Evolutionary conservation across 2,113 vertebrate species (phyloP).

Genomic region (Pogona vitticeps): DNA sequence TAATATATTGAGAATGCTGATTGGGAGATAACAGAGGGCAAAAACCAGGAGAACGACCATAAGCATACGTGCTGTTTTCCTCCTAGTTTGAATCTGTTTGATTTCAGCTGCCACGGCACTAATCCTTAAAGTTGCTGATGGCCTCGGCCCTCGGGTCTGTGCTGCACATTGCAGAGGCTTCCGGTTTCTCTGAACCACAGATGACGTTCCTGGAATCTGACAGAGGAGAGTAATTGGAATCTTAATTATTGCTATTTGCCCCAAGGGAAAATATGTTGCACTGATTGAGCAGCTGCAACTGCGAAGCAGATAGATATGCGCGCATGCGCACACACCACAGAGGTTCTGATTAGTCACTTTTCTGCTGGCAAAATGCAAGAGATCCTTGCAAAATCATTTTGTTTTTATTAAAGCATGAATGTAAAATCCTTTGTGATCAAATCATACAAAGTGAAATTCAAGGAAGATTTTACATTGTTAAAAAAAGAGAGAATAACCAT

Average conservation of each 20-base stretch:
- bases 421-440: too few species aligned
- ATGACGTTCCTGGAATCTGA: conserved; percentile 94
- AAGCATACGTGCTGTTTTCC: conserved; percentile 96
- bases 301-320: neutral
- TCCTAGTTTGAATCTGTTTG: conserved; percentile 90
- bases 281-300: neutral
- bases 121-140: conserved; percentile 81
- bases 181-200: conserved; percentile 91
- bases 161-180: conserved; percentile 81
- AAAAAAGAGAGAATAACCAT: too few species aligned
- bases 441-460: too few species aligned
- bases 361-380: neutral
- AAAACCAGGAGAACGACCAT: conserved; percentile 96
- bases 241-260: conserved; percentile 22
- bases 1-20: conserved; percentile 95
- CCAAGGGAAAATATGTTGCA: conserved; percentile 7
- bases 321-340: too few species aligned
- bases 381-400: neutral
- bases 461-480: too few species aligned
- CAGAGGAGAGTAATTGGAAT: conserved; percentile 28
- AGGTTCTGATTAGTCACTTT: neutral
- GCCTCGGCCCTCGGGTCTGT: conserved; percentile 71
- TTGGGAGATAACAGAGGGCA: conserved; percentile 94
- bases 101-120: conserved; percentile 90
- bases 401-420: neutral